Conservation (phyloP, 2,113 vertebrate genomes). For the Aix galericulata region DNA sequence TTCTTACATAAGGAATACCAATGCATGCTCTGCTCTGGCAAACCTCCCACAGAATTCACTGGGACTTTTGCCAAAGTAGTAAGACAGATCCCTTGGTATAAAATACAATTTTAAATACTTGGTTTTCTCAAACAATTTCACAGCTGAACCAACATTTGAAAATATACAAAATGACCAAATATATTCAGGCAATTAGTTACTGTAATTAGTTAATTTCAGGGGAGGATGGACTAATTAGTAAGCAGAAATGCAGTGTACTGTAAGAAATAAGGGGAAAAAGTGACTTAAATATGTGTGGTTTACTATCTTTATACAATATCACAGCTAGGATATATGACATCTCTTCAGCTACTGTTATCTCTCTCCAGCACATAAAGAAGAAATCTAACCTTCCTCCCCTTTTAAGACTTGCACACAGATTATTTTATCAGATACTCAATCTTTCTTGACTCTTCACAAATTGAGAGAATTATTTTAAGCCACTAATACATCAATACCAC, state of each 20-base stretch:
- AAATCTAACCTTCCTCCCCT: background rate
- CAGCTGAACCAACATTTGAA: slow-evolving; percentile 6
- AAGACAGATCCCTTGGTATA: background rate
- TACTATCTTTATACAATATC: background rate
- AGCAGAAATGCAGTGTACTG: background rate
- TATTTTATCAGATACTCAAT: background rate
- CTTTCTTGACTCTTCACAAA: background rate
- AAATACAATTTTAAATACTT: background rate
- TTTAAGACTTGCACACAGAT: background rate
- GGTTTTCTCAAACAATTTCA: slow-evolving; percentile 25
- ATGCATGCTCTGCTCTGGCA: background rate
- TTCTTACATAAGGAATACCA: background rate
- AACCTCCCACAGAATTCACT: background rate
- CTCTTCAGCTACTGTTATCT: background rate
- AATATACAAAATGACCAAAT: background rate
- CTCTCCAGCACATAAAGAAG: background rate
- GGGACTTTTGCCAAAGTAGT: background rate
- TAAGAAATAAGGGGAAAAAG: background rate
- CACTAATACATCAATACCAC: background rate
- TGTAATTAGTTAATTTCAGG: background rate
- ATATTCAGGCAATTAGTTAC: background rate
- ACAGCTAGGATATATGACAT: background rate
- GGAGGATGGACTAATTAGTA: slow-evolving; percentile 4
- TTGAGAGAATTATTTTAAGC: background rate
- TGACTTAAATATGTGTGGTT: background rate